These are phyloP conservation scores for Dinomys branickii DNA, from an alignment of 2,113 vertebrate genomes.

Conservation along the genomic window DNA sequence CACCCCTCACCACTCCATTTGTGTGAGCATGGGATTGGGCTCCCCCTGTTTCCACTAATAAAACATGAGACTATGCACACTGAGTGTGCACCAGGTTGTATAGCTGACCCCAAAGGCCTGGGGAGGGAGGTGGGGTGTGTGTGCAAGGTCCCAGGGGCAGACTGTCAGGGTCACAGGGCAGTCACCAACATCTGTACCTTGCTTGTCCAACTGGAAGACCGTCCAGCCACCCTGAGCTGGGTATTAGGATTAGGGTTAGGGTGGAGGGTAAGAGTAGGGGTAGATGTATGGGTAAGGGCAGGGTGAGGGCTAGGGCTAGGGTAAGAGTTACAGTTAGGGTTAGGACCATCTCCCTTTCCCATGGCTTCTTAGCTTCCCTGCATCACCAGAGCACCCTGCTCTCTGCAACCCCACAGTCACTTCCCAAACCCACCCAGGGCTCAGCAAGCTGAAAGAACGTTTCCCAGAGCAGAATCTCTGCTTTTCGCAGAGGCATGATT, in stretches of 20 bases:
- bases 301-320: not conserved
- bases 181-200: no score
- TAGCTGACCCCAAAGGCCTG: no score
- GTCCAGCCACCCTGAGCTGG: not conserved
- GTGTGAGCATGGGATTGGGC: accelerated
- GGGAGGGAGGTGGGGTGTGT: accelerated
- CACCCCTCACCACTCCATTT: not conserved
- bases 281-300: not conserved
- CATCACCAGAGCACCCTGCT: not conserved
- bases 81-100: accelerated
- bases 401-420: not conserved
- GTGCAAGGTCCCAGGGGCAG: not conserved
- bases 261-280: not conserved
- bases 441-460: no score
- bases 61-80: accelerated
- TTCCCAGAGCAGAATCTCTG: not conserved
- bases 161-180: not conserved
- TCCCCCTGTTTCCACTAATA: not conserved
- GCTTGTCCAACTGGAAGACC: not conserved
- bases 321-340: not conserved
- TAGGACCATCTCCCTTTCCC: not conserved
- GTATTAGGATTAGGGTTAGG: not conserved
- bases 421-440: accelerated
- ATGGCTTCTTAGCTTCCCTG: no score
- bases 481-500: accelerated